A percentile compares a stretch with the other conserved stretches of the same genome.
Conservation (phyloP, 2,113 vertebrate genomes). For the Saccopteryx bilineata region DNA sequence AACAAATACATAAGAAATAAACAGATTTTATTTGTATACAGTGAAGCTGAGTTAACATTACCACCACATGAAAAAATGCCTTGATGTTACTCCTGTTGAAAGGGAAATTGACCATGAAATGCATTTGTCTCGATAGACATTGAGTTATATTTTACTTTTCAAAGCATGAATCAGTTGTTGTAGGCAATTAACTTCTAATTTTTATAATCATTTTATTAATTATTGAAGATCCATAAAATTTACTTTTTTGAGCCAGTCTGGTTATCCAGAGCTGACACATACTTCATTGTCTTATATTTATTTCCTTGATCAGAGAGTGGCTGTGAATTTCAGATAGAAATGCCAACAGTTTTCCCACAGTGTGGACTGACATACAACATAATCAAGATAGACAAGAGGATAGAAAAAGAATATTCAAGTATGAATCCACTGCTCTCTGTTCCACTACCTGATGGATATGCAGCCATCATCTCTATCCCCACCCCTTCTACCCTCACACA, state of each 20-base stretch:
- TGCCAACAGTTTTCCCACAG: not conserved
- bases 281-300: not conserved
- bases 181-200: not conserved
- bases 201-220: not conserved
- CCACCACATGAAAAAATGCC: not conserved
- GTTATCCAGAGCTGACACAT: not conserved
- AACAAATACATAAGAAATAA: not conserved
- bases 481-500: fast-evolving
- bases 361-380: not conserved
- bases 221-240: not conserved
- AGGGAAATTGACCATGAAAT: not conserved
- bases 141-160: not conserved
- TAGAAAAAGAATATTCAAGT: not conserved
- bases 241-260: not conserved
- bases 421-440: not conserved
- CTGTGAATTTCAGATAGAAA: not conserved
- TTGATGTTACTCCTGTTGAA: not conserved
- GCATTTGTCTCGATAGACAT: not conserved
- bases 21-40: not conserved
- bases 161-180: not conserved
- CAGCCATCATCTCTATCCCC: fast-evolving
- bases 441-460: not conserved
- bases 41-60: not conserved
- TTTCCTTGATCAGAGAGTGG: not conserved
- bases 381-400: not conserved